Evolutionary conservation across 30 jellyfish, hydroid and myxozoan genomes (phyloP).

Genomic region (Haliclystus octoradiatus): DNA sequence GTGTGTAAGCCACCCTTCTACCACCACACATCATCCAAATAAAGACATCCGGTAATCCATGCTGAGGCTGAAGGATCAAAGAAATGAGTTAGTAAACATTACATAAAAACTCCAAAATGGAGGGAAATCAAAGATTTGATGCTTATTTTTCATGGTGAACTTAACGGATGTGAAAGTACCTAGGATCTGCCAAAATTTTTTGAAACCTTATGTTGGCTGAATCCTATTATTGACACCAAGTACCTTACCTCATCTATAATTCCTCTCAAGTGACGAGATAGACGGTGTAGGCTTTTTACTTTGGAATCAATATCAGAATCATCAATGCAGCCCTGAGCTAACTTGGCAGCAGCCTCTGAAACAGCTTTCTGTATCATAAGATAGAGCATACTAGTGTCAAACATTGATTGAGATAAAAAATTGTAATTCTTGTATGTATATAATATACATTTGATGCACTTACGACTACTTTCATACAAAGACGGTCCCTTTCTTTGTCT

Average conservation of each 20-base stretch:
- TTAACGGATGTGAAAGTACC: neutral
- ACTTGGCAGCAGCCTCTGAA: constrained; percentile 20
- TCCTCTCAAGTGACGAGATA: constrained; percentile 27
- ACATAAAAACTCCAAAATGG: neutral
- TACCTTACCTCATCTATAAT: constrained; percentile 61
- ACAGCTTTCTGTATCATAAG: constrained; percentile 1
- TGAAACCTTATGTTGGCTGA: too few relatives aligned
- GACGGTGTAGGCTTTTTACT: constrained; percentile 31
- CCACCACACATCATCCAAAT: constrained; percentile 93
- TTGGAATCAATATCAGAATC: constrained; percentile 12
- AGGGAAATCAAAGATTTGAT: neutral
- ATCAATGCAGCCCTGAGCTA: constrained; percentile 15
- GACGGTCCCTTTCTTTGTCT: constrained; percentile 57
- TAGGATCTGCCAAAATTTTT: too few relatives aligned
- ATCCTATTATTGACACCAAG: too few relatives aligned
- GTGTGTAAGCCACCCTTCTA: constrained; percentile 85
- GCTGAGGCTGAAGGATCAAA: constrained; percentile 89
- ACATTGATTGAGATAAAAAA: too few relatives aligned
- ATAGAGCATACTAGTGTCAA: too few relatives aligned
- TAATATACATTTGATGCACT: neutral
- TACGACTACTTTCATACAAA: constrained; percentile 60
- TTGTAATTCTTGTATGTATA: too few relatives aligned
- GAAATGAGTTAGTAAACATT: neutral
- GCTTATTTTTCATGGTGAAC: neutral
- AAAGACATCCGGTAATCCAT: constrained; percentile 86